A percentile compares a stretch with the other conserved stretches of the same genome.
These are phyloP conservation scores for Pyrrhopygopsis socrates DNA, from an alignment of 2,888 invertebrate species.

Conservation along the genomic window DNA sequence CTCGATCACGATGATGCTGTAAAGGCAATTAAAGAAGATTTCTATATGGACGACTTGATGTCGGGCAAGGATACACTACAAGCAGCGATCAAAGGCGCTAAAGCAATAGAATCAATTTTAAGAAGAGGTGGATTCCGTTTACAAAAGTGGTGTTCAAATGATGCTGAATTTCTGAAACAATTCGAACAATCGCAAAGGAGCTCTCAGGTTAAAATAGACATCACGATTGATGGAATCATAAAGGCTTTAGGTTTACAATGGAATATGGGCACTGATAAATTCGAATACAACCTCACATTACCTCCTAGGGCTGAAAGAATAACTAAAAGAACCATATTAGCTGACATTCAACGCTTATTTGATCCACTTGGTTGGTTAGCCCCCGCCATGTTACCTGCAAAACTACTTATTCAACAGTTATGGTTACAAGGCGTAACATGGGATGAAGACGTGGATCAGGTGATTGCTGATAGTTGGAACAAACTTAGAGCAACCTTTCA, in stretches of 20 bases:
- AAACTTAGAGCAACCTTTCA: background rate
- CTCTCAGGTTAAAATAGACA: constrained; percentile 53
- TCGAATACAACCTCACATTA: constrained; percentile 51
- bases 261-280: constrained; percentile 70
- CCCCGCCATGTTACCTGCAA: constrained; percentile 73
- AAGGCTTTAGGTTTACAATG: constrained; percentile 74
- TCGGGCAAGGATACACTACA: background rate
- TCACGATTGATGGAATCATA: constrained; percentile 63
- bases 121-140: background rate
- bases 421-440: constrained; percentile 48
- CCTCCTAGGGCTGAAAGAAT: background rate
- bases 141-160: constrained; percentile 68
- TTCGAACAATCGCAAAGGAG: background rate
- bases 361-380: constrained; percentile 81
- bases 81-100: background rate
- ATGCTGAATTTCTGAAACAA: constrained; percentile 41
- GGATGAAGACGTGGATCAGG: constrained; percentile 22
- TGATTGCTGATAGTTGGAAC: background rate
- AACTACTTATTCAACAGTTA: constrained; percentile 76
- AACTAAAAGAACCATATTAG: constrained; percentile 34
- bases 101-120: background rate
- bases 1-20: constrained; percentile 13
- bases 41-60: constrained; percentile 51
- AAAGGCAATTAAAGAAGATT: constrained; percentile 44
- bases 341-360: constrained; percentile 69